Conservation (phyloP, 2,888 invertebrate species). For the Tholera decimalis region DNA sequence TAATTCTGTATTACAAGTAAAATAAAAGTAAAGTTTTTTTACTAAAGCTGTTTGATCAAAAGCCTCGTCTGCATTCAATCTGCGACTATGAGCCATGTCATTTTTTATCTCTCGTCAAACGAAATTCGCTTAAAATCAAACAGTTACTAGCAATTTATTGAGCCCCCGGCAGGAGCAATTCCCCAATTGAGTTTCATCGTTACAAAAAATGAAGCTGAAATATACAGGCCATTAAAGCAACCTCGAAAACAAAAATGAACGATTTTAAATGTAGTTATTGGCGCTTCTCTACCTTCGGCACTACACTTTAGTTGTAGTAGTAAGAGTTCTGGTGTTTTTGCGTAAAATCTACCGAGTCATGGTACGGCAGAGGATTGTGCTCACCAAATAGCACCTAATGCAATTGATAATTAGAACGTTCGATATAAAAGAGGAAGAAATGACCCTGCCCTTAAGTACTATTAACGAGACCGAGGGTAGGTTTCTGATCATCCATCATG, state of each 20-base stretch:
- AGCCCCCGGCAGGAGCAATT: conserved; percentile 10
- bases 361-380: not conserved
- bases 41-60: too few relatives aligned
- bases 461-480: not conserved
- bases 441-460: too few relatives aligned
- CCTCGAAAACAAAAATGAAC: conserved; percentile 36
- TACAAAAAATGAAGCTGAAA: conserved; percentile 33
- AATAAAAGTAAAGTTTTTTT: too few relatives aligned
- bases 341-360: not conserved
- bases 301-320: not conserved
- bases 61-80: not conserved
- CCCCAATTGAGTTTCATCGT: conserved; percentile 32
- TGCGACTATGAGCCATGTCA: conserved; percentile 23
- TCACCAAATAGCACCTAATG: not conserved
- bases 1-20: too few relatives aligned
- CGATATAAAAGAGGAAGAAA: not conserved
- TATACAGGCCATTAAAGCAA: conserved; percentile 28
- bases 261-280: conserved; percentile 19
- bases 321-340: not conserved
- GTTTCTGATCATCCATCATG: conserved; percentile 15
- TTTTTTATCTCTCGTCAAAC: conserved; percentile 13
- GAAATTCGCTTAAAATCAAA: conserved; percentile 35
- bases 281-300: not conserved
- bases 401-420: not conserved
- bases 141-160: conserved; percentile 34